phyloP scores from a whole-genome alignment of 92 coral and sea anemone species.

The Montipora capitata region DNA sequence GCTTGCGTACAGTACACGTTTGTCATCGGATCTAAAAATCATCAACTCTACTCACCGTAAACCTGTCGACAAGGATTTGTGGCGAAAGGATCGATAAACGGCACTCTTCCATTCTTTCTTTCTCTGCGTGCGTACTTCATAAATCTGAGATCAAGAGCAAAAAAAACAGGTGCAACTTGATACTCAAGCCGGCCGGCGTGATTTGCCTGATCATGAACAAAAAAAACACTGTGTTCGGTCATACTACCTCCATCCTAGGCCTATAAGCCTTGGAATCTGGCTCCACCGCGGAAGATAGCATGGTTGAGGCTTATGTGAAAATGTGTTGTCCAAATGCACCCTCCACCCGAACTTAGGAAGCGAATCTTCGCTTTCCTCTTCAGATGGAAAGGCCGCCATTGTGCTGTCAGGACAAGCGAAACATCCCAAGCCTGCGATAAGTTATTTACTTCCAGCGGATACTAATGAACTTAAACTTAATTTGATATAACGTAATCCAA shows the following conservation, averaged over 20 bases:
- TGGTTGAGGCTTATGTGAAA: constrained; percentile 94
- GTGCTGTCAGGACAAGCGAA: constrained; percentile 7
- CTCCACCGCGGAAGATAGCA: constrained; percentile 98
- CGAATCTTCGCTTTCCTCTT: constrained; percentile 69
- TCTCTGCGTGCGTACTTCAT: constrained; percentile 96
- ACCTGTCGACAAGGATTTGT: constrained; percentile 98
- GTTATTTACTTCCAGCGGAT: constrained; percentile 31
- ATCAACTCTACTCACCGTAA: constrained; percentile 80
- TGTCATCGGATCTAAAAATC: not conserved
- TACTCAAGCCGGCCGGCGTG: constrained; percentile 23
- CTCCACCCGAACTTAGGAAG: constrained; percentile 99
- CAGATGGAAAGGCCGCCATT: constrained; percentile 86
- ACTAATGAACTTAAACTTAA: too few relatives aligned
- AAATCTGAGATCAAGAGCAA: constrained; percentile 69
- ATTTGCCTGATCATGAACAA: not conserved
- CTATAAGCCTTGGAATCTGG: constrained; percentile 95
- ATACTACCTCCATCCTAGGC: constrained; percentile 95
- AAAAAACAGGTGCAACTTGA: not conserved
- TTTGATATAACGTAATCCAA: not conserved
- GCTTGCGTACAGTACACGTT: not conserved
- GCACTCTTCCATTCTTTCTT: constrained; percentile 94
- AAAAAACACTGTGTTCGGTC: not conserved
- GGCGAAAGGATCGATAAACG: constrained; percentile 95
- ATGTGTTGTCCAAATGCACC: constrained; percentile 91
- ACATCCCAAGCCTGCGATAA: constrained; percentile 11